Evolutionary conservation across 2,113 vertebrate species (phyloP).

Genomic region (Atrichornis clamosus): DNA sequence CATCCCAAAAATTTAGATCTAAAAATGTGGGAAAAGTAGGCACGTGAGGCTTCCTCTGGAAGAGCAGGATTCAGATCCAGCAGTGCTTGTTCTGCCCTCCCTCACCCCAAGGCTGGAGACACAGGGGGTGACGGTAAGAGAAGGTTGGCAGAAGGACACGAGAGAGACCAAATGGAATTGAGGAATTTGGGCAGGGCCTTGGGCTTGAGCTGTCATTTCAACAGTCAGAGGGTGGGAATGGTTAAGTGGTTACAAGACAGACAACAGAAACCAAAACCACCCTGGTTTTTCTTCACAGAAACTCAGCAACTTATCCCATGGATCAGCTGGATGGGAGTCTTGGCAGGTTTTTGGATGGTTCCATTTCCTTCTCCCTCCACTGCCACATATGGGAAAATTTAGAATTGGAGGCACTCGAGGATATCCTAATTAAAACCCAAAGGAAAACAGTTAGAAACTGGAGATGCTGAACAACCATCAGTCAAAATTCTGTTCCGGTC

Average conservation of each 20-base stretch:
- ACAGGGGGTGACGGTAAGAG: background rate
- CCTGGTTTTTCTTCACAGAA: background rate
- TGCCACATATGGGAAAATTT: background rate
- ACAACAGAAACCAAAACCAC: background rate
- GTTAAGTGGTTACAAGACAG: background rate
- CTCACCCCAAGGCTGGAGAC: background rate
- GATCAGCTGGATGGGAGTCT: rapidly evolving
- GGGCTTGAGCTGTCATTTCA: background rate
- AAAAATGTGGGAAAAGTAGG: background rate
- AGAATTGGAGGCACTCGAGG: background rate
- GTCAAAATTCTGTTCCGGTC: background rate
- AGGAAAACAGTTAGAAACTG: background rate
- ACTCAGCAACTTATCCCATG: background rate
- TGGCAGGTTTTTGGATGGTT: background rate
- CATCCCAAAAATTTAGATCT: background rate
- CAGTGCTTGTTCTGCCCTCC: background rate
- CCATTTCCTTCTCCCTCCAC: background rate
- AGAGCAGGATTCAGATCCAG: background rate
- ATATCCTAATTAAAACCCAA: background rate
- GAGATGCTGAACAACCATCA: background rate
- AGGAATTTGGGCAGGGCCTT: background rate
- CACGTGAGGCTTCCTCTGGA: background rate
- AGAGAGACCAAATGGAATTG: background rate
- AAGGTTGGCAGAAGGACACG: background rate
- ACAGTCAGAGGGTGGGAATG: background rate